phyloP scores from a whole-genome alignment of 1,140 invertebrate genomes.

The Cotesia typhae region DNA sequence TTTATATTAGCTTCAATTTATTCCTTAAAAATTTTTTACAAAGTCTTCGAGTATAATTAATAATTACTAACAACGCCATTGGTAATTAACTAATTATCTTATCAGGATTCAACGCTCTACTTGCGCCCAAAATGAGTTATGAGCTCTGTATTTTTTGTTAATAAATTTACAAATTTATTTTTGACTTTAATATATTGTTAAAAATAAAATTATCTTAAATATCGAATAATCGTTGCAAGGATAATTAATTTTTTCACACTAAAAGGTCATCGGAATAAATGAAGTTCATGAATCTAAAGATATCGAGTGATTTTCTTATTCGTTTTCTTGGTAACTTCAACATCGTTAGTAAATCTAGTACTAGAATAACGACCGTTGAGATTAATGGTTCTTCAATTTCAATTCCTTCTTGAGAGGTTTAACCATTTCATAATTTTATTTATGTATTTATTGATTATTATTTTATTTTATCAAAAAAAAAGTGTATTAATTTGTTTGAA shows the following conservation, averaged over 20 bases:
- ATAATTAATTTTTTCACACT: no score
- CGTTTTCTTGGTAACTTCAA: not conserved
- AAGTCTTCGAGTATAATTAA: not conserved
- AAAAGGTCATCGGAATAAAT: not conserved
- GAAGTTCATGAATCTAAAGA: not conserved
- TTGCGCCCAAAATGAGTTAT: not conserved
- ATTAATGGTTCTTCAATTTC: conserved; percentile 4
- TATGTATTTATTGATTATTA: not conserved
- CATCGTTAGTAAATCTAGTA: not conserved
- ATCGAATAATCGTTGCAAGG: no score
- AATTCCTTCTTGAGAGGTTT: not conserved
- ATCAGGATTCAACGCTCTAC: not conserved
- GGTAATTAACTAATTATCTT: conserved; percentile 11
- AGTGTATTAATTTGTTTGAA: no score
- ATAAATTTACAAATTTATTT: no score
- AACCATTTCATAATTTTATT: not conserved
- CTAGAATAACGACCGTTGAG: not conserved
- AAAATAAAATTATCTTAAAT: no score
- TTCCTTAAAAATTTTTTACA: not conserved
- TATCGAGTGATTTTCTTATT: conserved; percentile 2
- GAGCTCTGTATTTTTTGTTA: no score
- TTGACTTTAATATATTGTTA: no score
- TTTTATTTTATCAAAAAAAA: no score
- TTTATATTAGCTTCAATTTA: not conserved
- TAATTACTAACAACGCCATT: not conserved